Conservation (phyloP, 2,888 invertebrate genomes). For the Papilio protenor region DNA sequence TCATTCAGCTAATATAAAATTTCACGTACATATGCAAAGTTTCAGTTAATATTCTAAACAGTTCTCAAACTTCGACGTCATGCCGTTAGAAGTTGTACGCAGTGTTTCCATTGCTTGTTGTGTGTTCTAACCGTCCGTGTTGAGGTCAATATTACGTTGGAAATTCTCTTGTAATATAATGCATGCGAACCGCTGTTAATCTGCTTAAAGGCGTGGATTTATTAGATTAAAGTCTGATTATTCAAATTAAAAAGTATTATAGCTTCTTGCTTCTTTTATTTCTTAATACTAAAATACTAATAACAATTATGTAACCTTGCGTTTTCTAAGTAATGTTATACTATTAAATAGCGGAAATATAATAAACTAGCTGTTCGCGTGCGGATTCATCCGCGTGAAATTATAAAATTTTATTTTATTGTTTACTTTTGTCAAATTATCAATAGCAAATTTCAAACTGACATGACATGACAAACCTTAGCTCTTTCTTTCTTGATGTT, state of each 20-base stretch:
- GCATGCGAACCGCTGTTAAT: conserved; percentile 13
- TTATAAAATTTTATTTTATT: too few species aligned
- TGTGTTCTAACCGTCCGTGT: conserved; percentile 14
- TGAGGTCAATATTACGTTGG: conserved; percentile 33
- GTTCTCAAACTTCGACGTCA: conserved; percentile 39
- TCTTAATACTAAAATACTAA: not conserved
- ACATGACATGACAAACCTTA: too few species aligned
- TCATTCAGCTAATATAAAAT: conserved; percentile 40
- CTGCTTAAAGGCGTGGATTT: conserved; percentile 30
- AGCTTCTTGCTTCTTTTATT: not conserved
- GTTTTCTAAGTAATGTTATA: not conserved
- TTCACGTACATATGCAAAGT: conserved; percentile 34
- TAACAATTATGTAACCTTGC: not conserved
- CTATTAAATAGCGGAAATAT: not conserved
- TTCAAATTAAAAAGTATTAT: not conserved
- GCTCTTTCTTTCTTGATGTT: too few species aligned
- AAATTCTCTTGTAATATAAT: conserved; percentile 8
- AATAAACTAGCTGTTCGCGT: not conserved
- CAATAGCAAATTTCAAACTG: too few species aligned
- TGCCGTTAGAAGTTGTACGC: conserved; percentile 14
- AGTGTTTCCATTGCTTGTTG: conserved; percentile 34
- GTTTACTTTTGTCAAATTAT: too few species aligned
- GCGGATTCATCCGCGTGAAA: too few species aligned
- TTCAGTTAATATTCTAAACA: conserved; percentile 41
- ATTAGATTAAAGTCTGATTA: conserved; percentile 13